phyloP scores from a whole-genome alignment of 2,888 invertebrate species.

The Apodemia hepburni region DNA sequence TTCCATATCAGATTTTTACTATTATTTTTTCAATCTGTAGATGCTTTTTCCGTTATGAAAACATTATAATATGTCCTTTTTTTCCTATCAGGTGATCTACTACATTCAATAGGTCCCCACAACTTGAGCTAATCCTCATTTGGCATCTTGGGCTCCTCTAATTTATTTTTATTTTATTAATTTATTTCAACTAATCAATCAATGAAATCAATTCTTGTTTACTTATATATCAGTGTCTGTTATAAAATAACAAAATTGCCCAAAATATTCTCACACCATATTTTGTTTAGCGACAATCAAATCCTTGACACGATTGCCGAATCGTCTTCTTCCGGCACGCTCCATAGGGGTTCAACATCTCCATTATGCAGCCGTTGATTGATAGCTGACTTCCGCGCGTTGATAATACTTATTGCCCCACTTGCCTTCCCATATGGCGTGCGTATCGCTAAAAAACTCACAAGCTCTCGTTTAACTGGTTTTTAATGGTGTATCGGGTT shows the following conservation, averaged over 20 bases:
- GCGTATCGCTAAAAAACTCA: constrained; percentile 4
- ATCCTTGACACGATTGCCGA: constrained; percentile 35
- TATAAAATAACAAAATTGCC: background rate
- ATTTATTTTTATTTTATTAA: too few relatives aligned
- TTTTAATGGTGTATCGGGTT: constrained; percentile 8
- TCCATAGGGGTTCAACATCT: constrained; percentile 61
- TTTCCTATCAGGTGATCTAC: too few relatives aligned
- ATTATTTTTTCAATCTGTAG: too few relatives aligned
- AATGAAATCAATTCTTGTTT: too few relatives aligned
- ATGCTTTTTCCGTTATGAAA: too few relatives aligned
- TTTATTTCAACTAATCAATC: too few relatives aligned
- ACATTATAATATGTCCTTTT: too few relatives aligned
- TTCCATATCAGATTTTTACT: too few relatives aligned
- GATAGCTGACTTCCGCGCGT: constrained; percentile 64
- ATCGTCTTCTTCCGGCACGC: constrained; percentile 55
- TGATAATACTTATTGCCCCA: constrained; percentile 51
- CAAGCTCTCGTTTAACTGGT: constrained; percentile 5
- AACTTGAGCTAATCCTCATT: too few relatives aligned
- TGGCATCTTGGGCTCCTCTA: too few relatives aligned
- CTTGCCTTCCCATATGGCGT: constrained; percentile 36
- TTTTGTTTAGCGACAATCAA: constrained; percentile 19
- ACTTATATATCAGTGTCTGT: too few relatives aligned
- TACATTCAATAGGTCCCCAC: too few relatives aligned
- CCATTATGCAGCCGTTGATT: constrained; percentile 67
- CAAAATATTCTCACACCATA: constrained; percentile 4